Evolutionary conservation across 2,888 invertebrate species (phyloP), one percentile per base, ranked within the genome.

Genomic region (Coelogynopora nodosa): DNA sequence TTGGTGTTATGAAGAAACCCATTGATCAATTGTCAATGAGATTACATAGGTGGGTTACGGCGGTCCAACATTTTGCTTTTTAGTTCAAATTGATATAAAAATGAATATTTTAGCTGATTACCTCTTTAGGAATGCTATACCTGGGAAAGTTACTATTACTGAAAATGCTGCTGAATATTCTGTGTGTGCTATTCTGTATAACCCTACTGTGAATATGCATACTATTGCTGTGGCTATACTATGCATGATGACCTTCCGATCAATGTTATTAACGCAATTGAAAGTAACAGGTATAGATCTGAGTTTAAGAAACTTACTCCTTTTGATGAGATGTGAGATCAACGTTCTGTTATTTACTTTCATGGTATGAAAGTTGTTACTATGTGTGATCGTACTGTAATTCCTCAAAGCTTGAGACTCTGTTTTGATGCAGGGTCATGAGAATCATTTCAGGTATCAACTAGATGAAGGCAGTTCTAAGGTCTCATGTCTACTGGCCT

Each of bases 1-100:
- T 84, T 27, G 49, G 18, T 30, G 10, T 84, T 27, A 67, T 84
- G 29, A 30, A 84, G 28, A 84, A 84, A 84, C 67, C 49, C 26
- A 84, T 84, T 84, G 84, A 84, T 80, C 49, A 67, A 67, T 49
- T 49, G 18, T 67, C 84, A 84, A 31, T 13, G 13, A 13, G 82
- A 13, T n/a, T 81, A 10, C 82, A 81, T 83, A 67, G 81, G 28
- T 84, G 81, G 82, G 31, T 82, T 30, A 82, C 30, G 31, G 31
- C 30, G 10, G 31, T 82, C 30, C 84, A 84, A 31, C 49, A 67
- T 5, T 84, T 67, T 67, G 28, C 82, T 31, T 84, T 84, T 67
- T 84, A 67, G 31, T 67, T 28, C 49, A 84, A 23, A 84, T 84
- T 31, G 18, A 82, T 27, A 81, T 10, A 26, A 84, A 84, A 67